Percentiles rank a stretch among this genome's conserved stretches.
phyloP scores from a whole-genome alignment of 2,797 vertebrate species.

The Sebastes itinus region DNA sequence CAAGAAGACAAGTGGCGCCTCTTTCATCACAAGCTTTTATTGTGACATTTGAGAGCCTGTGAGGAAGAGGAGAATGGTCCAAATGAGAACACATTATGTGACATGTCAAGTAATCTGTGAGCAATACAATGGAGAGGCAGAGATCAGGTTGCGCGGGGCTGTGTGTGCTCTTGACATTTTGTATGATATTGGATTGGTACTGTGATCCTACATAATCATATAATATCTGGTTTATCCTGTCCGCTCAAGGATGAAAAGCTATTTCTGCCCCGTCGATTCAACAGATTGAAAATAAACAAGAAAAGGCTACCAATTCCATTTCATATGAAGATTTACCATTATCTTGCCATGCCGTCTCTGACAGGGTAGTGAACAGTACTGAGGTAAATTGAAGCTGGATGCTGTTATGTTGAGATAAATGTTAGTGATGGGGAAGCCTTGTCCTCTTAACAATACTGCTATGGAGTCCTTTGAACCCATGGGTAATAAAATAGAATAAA shows the following conservation, averaged over 20 bases:
- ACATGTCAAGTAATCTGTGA: constrained; percentile 56
- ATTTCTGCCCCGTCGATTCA: constrained; percentile 57
- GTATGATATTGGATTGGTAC: constrained; percentile 50
- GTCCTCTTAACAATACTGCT: constrained; percentile 10
- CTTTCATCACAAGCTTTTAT: constrained; percentile 36
- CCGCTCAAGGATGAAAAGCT: constrained; percentile 63
- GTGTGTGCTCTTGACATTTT: constrained; percentile 44
- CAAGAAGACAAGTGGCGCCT: constrained; percentile 2
- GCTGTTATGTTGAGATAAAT: constrained; percentile 25
- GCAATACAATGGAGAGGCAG: constrained; percentile 30
- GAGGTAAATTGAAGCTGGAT: constrained; percentile 25
- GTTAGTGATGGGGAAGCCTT: constrained; percentile 1
- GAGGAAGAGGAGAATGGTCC: constrained; percentile 23
- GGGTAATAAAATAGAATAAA: constrained; percentile 29
- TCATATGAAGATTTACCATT: constrained; percentile 46
- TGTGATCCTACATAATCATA: constrained; percentile 67
- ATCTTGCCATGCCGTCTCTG: constrained; percentile 15
- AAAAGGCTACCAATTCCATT: constrained; percentile 55
- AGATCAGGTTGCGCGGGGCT: constrained; percentile 36
- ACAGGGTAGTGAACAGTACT: neutral
- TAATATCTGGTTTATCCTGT: constrained; percentile 70
- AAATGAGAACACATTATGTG: constrained; percentile 64
- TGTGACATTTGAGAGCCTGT: constrained; percentile 50
- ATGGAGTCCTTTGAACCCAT: constrained; percentile 1
- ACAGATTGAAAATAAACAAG: constrained; percentile 68